phyloP scores from a whole-genome alignment of 2,888 invertebrate species.

The Trissolcus japonicus region DNA sequence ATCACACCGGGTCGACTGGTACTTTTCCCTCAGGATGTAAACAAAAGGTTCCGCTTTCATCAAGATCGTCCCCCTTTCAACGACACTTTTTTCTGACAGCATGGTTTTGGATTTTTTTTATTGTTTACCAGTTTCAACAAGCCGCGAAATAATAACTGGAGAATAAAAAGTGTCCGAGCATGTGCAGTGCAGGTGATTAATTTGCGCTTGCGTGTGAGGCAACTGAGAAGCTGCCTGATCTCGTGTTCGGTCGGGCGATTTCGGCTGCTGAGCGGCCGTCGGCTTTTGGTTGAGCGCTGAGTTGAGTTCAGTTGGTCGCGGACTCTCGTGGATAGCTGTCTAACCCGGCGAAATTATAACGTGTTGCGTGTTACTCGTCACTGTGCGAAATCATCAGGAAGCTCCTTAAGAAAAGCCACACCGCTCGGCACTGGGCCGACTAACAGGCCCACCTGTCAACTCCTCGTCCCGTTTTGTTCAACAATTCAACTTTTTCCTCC shows the following conservation, averaged over 20 bases:
- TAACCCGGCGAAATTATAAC: not conserved
- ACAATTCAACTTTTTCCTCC: not conserved
- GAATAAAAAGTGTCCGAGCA: no score
- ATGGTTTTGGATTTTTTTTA: not conserved
- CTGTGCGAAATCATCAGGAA: not conserved
- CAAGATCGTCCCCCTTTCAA: conserved; percentile 23
- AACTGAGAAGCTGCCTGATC: no score
- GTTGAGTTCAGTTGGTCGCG: not conserved
- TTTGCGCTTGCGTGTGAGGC: no score
- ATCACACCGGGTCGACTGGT: conserved; percentile 18
- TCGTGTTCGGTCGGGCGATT: conserved; percentile 2
- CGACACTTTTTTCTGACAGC: conserved; percentile 12
- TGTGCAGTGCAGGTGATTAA: no score
- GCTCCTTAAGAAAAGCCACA: not conserved
- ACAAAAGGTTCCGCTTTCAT: conserved; percentile 38
- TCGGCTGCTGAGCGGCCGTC: conserved; percentile 6
- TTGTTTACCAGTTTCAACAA: no score
- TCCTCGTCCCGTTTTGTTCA: no score
- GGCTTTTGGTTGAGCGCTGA: conserved; percentile 5
- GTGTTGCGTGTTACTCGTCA: not conserved
- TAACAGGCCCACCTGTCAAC: no score
- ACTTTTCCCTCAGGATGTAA: conserved; percentile 27
- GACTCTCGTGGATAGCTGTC: not conserved
- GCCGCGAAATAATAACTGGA: no score
- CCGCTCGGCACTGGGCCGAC: not conserved